Base-by-base conservation (phyloP, 2,888 invertebrate genomes). In the Acanthoscelides obtectus region DNA sequence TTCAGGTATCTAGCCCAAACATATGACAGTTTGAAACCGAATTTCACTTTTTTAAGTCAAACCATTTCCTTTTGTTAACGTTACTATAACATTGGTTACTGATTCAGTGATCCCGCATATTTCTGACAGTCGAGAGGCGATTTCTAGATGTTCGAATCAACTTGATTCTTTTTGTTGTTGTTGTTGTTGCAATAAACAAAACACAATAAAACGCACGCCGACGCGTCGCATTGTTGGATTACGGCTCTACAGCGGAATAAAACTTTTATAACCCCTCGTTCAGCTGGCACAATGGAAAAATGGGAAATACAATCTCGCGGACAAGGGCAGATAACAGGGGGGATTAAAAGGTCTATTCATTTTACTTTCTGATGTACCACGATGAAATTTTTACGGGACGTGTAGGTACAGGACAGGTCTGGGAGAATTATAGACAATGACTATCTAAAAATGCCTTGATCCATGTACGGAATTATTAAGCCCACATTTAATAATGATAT, bases 291-390 rank as follows among this genome's bases (percentile, higher is more conserved):
- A 70, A 68, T 72, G 70, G 25, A 67, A 73, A 72, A 73, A 72
- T 73, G 71, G 68, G 67, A 72, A 70, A 73, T 68, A 70, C 72
- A 73, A 72, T 72, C 71, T 63, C 69, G 63, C 65, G 69, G 64
- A 70, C 74, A 68, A 71, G 71, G 70, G 65, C 72, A 70, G 71
- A 70, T 73, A 72, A 66, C 66, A 66, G 21, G 70, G 22, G 63
- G 69, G 67, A 69, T 67, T 65, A 64, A 69, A 72, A 69, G 22
- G 66, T 27, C 70, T 67, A 72, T 72, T 72, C 69, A 64, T 67
- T 72, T 72, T 72, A 69, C 45, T 67, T 67, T 71, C 71, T 69
- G 69, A 71, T 71, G 45, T 69, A 66, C 66, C 17, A 67, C 67
- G 70, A 22, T 70, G 64, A 67, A 67, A 67, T 70, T 70, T 66